Evolutionary conservation across 2,888 invertebrate genomes (phyloP).

Genomic region (Branchipolynoe longqiensis): DNA sequence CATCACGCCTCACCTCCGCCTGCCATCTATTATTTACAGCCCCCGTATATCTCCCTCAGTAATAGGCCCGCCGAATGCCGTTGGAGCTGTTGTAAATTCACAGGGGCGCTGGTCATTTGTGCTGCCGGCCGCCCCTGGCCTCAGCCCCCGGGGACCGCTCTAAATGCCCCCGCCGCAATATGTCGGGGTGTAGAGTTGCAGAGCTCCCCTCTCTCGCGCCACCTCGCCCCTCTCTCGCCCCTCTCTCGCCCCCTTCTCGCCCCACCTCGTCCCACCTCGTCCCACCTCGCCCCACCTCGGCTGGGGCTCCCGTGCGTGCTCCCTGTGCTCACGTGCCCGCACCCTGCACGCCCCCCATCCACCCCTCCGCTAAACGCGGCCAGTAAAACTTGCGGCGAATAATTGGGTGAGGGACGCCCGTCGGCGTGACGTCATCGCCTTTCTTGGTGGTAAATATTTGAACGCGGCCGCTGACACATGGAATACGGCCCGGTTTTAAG

Average conservation of each 20-base stretch:
- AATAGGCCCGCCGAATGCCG: slow-evolving; percentile 14
- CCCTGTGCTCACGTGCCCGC: too few relatives aligned
- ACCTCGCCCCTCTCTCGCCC: too few relatives aligned
- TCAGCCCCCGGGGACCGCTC: background rate
- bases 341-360: too few relatives aligned
- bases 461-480: too few relatives aligned
- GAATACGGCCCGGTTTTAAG: too few relatives aligned
- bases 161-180: background rate
- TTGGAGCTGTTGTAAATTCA: slow-evolving; percentile 4
- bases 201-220: background rate
- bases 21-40: slow-evolving; percentile 26
- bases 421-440: too few relatives aligned
- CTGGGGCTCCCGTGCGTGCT: too few relatives aligned
- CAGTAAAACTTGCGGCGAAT: too few relatives aligned
- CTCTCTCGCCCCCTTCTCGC: too few relatives aligned
- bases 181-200: background rate
- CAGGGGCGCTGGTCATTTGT: slow-evolving; percentile 15
- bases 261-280: background rate
- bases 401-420: too few relatives aligned
- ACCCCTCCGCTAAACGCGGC: too few relatives aligned
- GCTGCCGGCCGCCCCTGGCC: background rate
- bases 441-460: too few relatives aligned
- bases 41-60: background rate
- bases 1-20: background rate
- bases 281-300: background rate